phyloP scores from a whole-genome alignment of 1,140 invertebrate genomes.

The Melipona quadrifasciata region DNA sequence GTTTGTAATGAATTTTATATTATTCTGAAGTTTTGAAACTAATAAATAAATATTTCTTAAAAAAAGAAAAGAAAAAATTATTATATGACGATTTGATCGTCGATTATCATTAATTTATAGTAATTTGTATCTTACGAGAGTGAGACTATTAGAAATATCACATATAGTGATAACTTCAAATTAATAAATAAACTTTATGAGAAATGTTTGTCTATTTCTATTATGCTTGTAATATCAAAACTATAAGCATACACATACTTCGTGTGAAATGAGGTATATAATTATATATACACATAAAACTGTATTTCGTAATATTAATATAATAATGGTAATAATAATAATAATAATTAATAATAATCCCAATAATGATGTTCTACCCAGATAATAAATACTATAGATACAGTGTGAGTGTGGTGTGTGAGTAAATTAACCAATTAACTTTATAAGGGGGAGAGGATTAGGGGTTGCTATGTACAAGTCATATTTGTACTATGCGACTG shows the following conservation, averaged over 20 bases:
- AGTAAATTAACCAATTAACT: constrained; percentile 79
- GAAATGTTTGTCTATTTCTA: constrained; percentile 35
- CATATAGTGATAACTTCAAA: neutral
- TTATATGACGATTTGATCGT: neutral
- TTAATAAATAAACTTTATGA: neutral
- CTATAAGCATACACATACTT: constrained; percentile 32
- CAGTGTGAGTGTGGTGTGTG: constrained; percentile 80
- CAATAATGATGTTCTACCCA: constrained; percentile 82
- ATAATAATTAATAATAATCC: constrained; percentile 82
- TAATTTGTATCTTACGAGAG: neutral
- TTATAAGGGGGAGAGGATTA: constrained; percentile 62
- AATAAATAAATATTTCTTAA: neutral
- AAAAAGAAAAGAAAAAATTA: neutral
- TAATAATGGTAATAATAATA: constrained; percentile 78
- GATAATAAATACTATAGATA: constrained; percentile 83
- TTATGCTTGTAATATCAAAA: constrained; percentile 60
- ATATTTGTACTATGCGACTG: constrained; percentile 82
- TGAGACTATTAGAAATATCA: neutral
- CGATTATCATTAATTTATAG: neutral
- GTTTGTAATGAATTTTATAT: neutral
- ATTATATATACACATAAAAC: constrained; percentile 81
- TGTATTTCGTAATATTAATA: constrained; percentile 82
- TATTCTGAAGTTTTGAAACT: neutral
- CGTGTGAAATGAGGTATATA: constrained; percentile 74
- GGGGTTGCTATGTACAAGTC: constrained; percentile 81